Evolutionary conservation across 2,888 invertebrate genomes (phyloP).

Genomic region (Drosophila engyochracea): DNA sequence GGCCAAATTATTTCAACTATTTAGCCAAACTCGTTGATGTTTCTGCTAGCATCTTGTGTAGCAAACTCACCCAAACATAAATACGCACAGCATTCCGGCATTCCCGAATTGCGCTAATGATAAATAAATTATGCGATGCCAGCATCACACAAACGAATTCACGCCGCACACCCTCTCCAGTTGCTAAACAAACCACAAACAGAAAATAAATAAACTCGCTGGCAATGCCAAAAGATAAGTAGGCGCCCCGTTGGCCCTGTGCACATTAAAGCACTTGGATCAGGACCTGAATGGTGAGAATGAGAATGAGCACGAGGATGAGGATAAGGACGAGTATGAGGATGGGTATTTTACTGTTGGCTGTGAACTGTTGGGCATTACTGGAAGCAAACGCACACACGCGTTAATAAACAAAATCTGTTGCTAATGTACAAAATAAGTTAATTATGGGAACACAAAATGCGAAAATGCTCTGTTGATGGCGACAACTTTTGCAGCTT

Average conservation of each 20-base stretch:
- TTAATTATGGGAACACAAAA: slow-evolving; percentile 70
- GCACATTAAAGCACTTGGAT: slow-evolving; percentile 51
- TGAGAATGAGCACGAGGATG: not conserved
- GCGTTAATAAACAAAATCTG: slow-evolving; percentile 80
- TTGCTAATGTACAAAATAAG: slow-evolving; percentile 80
- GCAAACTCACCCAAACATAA: slow-evolving; percentile 9
- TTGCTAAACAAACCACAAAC: slow-evolving; percentile 57
- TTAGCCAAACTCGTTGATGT: slow-evolving; percentile 50
- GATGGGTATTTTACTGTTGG: not conserved
- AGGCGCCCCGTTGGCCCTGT: slow-evolving; percentile 56
- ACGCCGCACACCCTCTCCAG: not conserved
- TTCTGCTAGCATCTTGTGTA: slow-evolving; percentile 38
- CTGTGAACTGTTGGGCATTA: slow-evolving; percentile 23
- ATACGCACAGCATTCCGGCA: slow-evolving; percentile 47
- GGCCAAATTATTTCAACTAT: slow-evolving; percentile 77
- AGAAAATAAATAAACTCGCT: slow-evolving; percentile 77
- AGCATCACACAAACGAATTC: slow-evolving; percentile 61
- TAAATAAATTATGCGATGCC: slow-evolving; percentile 78
- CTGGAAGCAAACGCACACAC: slow-evolving; percentile 58
- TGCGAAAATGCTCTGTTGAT: slow-evolving; percentile 50
- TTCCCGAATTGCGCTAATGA: slow-evolving; percentile 77
- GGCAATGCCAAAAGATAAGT: slow-evolving; percentile 73
- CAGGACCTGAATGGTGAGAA: slow-evolving; percentile 3
- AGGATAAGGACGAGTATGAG: not conserved
- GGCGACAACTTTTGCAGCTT: slow-evolving; percentile 66